Percentiles rank a stretch among this genome's conserved stretches.
Conservation (phyloP, 2,888 invertebrate species). For the Apamea crenata region DNA sequence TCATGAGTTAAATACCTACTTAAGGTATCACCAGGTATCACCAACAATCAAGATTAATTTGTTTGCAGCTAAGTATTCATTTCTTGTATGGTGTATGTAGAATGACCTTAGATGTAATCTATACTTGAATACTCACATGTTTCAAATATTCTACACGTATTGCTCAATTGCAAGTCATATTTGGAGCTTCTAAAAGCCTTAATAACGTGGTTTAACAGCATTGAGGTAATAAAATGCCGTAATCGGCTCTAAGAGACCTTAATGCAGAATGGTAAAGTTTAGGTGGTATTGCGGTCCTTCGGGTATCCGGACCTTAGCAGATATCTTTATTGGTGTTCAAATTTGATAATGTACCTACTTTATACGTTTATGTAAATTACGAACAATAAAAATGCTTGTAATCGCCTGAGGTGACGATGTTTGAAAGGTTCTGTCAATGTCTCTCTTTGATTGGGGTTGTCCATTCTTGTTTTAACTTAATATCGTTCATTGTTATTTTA, state of each 20-base stretch:
- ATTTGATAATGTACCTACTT: constrained; percentile 61
- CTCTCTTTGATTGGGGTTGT: not conserved
- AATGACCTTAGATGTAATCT: not conserved
- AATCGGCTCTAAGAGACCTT: constrained; percentile 62
- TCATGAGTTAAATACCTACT: not conserved
- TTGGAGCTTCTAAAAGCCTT: constrained; percentile 18
- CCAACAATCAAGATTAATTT: not conserved
- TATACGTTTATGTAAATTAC: constrained; percentile 36
- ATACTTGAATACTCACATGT: not conserved
- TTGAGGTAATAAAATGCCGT: constrained; percentile 52
- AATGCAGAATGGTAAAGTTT: constrained; percentile 53
- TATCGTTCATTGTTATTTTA: not conserved
- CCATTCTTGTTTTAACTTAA: not conserved
- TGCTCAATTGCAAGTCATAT: constrained; percentile 37
- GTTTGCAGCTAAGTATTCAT: not conserved
- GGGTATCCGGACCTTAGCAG: constrained; percentile 61
- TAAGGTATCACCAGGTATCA: too few relatives aligned
- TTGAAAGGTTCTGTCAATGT: not conserved
- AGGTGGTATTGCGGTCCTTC: constrained; percentile 49
- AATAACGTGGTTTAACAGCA: constrained; percentile 54
- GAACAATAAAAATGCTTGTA: constrained; percentile 15
- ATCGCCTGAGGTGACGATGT: not conserved
- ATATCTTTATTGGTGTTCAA: constrained; percentile 70
- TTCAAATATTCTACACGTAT: constrained; percentile 21
- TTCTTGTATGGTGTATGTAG: not conserved